These are phyloP conservation scores for Micromussa lordhowensis DNA, from an alignment of 92 coral and sea anemone species.

Conservation along the genomic window DNA sequence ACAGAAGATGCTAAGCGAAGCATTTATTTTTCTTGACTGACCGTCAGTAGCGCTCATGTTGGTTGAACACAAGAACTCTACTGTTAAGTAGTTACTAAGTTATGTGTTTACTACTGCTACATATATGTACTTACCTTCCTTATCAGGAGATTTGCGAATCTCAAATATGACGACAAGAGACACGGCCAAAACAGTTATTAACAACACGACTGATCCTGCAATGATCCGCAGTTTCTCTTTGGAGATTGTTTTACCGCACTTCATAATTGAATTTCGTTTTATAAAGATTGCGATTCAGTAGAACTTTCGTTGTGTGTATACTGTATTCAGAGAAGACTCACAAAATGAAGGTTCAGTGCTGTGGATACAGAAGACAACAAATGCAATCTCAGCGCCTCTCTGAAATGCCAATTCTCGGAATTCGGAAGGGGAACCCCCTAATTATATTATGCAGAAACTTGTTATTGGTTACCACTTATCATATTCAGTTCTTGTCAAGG, in stretches of 20 bases:
- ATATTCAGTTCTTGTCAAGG: not conserved
- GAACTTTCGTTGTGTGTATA: not conserved
- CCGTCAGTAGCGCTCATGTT: not conserved
- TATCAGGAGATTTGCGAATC: not conserved
- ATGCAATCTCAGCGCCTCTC: not conserved
- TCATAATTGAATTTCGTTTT: not conserved
- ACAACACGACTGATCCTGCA: not conserved
- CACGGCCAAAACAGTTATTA: not conserved
- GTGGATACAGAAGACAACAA: not conserved
- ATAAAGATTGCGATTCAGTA: not conserved
- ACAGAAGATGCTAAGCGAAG: not conserved
- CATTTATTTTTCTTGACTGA: not conserved
- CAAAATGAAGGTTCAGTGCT: not conserved
- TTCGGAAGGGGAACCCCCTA: not conserved
- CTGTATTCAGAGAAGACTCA: not conserved
- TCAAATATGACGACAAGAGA: not conserved
- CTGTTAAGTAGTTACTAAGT: not conserved
- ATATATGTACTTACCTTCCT: not conserved
- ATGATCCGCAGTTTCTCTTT: not conserved
- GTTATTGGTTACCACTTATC: not conserved
- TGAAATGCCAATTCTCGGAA: not conserved
- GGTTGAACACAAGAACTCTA: not conserved
- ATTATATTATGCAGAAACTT: not conserved
- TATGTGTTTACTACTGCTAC: not conserved
- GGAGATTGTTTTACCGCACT: not conserved